Evolutionary conservation across 2,797 vertebrate species (phyloP).

Genomic region (Centroberyx gerrardi): DNA sequence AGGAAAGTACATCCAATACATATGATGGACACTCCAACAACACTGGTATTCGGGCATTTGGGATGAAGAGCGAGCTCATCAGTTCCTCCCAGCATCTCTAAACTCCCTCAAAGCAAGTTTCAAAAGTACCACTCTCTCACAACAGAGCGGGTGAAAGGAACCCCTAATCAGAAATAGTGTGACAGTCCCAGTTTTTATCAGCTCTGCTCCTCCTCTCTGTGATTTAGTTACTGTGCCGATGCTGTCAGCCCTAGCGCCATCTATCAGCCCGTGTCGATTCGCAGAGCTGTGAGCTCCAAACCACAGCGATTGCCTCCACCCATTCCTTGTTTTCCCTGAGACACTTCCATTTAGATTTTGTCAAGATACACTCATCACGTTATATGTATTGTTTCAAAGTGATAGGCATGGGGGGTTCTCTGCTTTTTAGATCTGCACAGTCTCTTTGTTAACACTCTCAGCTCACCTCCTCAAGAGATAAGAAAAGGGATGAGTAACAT

Average conservation of each 20-base stretch:
- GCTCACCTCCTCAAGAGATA: conserved; percentile 57
- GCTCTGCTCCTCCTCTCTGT: conserved; percentile 53
- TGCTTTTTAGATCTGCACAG: conserved; percentile 45
- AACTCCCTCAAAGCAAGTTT: conserved; percentile 48
- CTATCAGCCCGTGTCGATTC: conserved; percentile 74
- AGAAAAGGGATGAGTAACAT: conserved; percentile 48
- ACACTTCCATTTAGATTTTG: conserved; percentile 89
- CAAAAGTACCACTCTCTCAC: conserved; percentile 51
- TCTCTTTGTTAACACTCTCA: conserved; percentile 52
- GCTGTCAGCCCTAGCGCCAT: conserved; percentile 68
- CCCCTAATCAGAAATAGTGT: conserved; percentile 67
- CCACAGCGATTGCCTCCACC: conserved; percentile 63
- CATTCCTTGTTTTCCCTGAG: conserved; percentile 71
- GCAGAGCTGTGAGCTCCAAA: conserved; percentile 52
- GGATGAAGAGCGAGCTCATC: conserved; percentile 27
- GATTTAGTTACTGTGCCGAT: conserved; percentile 75
- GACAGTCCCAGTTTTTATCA: conserved; percentile 76
- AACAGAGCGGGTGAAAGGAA: conserved; percentile 45
- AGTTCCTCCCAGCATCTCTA: conserved; percentile 30
- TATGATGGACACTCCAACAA: neutral
- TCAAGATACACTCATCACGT: conserved; percentile 86
- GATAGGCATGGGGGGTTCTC: conserved; percentile 50
- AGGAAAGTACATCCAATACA: conserved; percentile 11
- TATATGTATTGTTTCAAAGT: conserved; percentile 77
- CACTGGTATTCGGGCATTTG: neutral